Evolutionary conservation across 2,888 invertebrate genomes (phyloP).

Genomic region (Clostera curtula): DNA sequence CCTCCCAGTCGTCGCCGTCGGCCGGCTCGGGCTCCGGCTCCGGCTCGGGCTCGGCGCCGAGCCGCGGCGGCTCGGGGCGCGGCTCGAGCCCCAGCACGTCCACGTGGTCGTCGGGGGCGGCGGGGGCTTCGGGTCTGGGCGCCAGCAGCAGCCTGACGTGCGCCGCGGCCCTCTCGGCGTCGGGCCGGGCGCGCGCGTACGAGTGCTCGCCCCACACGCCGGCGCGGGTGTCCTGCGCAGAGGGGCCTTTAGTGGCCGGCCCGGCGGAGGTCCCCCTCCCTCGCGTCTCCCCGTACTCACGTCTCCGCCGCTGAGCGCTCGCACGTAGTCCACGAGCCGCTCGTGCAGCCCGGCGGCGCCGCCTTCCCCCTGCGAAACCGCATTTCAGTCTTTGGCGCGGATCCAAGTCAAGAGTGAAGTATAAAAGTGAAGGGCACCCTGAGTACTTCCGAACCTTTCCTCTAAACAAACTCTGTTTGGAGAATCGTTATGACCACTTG

Average conservation of each 20-base stretch:
- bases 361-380: background rate
- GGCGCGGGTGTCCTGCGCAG: constrained; percentile 25
- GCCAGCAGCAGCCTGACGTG: constrained; percentile 32
- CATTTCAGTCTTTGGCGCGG: constrained; percentile 5
- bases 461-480: too few species aligned
- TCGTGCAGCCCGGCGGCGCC: constrained; percentile 34
- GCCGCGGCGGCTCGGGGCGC: constrained; percentile 10
- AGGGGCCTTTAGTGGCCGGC: background rate
- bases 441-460: background rate
- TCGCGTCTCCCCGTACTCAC: constrained; percentile 23
- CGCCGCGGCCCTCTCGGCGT: constrained; percentile 19
- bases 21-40: constrained; percentile 5
- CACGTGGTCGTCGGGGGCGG: constrained; percentile 15
- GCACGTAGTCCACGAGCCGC: constrained; percentile 50
- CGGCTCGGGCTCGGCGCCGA: constrained; percentile 10
- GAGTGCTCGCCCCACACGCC: constrained; percentile 61
- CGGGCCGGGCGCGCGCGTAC: constrained; percentile 41
- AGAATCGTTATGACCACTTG: too few species aligned
- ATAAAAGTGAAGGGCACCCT: background rate
- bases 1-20: constrained; percentile 34
- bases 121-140: constrained; percentile 15
- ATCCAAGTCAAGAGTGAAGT: background rate
- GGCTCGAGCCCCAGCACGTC: constrained; percentile 7
- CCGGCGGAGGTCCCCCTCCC: constrained; percentile 18
- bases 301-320: constrained; percentile 31